These are phyloP conservation scores for Delia radicum DNA, from an alignment of 1,140 invertebrate species.

Conservation along the genomic window DNA sequence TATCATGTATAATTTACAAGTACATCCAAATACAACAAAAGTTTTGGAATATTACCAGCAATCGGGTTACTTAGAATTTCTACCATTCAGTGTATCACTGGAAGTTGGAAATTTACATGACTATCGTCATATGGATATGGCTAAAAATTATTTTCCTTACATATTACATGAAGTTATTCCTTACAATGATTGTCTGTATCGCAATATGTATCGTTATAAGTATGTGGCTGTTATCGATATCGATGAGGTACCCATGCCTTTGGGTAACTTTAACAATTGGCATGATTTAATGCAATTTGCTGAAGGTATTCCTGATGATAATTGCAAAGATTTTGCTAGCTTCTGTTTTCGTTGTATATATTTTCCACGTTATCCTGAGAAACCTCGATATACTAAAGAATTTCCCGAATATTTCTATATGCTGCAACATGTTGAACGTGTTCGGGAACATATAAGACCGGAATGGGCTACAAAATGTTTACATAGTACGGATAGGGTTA, in stretches of 20 bases:
- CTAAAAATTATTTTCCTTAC: constrained; percentile 79
- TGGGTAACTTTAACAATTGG: constrained; percentile 57
- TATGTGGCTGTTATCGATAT: constrained; percentile 87
- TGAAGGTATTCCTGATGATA: too few relatives aligned
- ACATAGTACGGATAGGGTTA: constrained; percentile 81
- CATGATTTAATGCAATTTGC: constrained; percentile 67
- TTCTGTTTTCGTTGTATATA: constrained; percentile 91
- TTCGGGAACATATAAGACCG: constrained; percentile 81
- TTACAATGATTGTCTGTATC: constrained; percentile 93
- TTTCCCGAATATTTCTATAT: constrained; percentile 85
- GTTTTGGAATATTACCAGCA: constrained; percentile 75
- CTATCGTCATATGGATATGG: constrained; percentile 79
- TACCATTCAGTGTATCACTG: constrained; percentile 77
- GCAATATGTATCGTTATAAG: constrained; percentile 84
- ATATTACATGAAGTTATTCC: constrained; percentile 89
- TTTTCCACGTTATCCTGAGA: constrained; percentile 82
- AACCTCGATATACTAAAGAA: constrained; percentile 72
- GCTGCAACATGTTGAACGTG: constrained; percentile 85
- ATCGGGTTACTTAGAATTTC: constrained; percentile 71
- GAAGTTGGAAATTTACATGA: constrained; percentile 81
- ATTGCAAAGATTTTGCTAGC: constrained; percentile 64
- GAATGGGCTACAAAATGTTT: constrained; percentile 88
- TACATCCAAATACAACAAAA: constrained; percentile 84
- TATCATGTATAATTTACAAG: constrained; percentile 78
- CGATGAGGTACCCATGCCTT: constrained; percentile 89